Evolutionary conservation across 2,888 invertebrate genomes (phyloP), one percentile per base, ranked within the genome.

Genomic region (Gnatocerus cornutus): DNA sequence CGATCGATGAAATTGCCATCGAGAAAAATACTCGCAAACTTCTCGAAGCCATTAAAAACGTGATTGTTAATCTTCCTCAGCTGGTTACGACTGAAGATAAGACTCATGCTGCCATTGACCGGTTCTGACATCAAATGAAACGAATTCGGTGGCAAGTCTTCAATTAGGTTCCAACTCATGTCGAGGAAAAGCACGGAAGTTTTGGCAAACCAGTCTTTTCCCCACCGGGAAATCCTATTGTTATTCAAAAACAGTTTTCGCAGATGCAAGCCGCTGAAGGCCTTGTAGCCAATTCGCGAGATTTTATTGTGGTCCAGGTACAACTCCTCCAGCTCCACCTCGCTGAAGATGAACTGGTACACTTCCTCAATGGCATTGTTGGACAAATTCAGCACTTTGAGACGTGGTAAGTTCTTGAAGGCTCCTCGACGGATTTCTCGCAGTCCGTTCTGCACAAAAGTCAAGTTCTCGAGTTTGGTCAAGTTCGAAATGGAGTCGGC

Each of bases 221-320:
- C 64, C 72, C 72, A 72, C 6, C 48, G 48, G 6, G 61, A 55
- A 5, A 74, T 55, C 3, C 58, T 37, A 41, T 74, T 74, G 9
- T 52, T 45, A 9, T 69, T 63, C 41, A 74, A 45, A 10, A 63
- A 68, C 27, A 74, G 67, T 0, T 27, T 41, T 13, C 61, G 62
- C 9, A 74, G 50, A 13, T 9, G 16, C n/a, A 63, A n/a, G 14
- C 53, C 8, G 21, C 63, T 63, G 16, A 63, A 53, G 37, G 52
- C 63, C 27, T 63, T 63, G 33, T 63, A 58, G 45, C 68, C 61
- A 7, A 74, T 72, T 12, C 16, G 46, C 2, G 48, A 53, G 10
- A 74, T 74, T n/a, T 65, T 53, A 41, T 74, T 74, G 10, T 70
- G 33, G 16, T 72, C 59, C 16, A 74, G 52, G 29, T 55, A 68